A percentile compares a stretch with the other conserved stretches of the same genome.
phyloP scores from a whole-genome alignment of 2,797 vertebrate genomes.

The Gorsachius magnificus region DNA sequence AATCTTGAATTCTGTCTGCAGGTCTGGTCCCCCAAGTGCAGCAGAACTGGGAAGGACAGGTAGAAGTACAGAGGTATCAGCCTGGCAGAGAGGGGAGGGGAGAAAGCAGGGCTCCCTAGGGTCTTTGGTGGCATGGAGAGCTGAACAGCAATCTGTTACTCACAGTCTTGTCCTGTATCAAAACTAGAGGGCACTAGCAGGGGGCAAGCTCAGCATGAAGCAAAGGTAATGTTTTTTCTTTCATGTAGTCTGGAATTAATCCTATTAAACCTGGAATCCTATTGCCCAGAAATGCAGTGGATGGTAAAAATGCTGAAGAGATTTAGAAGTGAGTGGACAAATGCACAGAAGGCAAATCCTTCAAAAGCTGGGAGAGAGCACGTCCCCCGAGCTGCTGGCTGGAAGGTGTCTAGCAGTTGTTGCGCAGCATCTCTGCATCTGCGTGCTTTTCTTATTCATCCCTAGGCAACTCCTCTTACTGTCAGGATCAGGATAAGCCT shows the following conservation, averaged over 20 bases:
- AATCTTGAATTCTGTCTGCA: neutral
- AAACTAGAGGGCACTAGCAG: neutral
- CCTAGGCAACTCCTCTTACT: neutral
- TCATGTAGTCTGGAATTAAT: neutral
- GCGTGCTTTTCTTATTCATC: neutral
- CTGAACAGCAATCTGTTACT: neutral
- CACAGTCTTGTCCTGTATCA: neutral
- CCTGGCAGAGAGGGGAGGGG: neutral
- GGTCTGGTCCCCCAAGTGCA: neutral
- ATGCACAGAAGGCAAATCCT: neutral
- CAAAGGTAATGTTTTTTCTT: neutral
- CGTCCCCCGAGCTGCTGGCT: fast-evolving
- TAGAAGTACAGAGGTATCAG: neutral
- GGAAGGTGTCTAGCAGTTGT: neutral
- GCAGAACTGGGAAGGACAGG: neutral
- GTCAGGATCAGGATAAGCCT: neutral
- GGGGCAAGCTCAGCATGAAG: fast-evolving
- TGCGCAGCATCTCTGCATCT: neutral
- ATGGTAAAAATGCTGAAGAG: neutral
- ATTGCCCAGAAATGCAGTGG: neutral
- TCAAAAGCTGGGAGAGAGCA: neutral
- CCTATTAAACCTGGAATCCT: no score
- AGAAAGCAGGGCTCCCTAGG: neutral
- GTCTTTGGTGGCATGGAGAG: neutral
- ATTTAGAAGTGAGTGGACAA: neutral